phyloP scores from a whole-genome alignment of 2,888 invertebrate species.

The Agrotis clavis region DNA sequence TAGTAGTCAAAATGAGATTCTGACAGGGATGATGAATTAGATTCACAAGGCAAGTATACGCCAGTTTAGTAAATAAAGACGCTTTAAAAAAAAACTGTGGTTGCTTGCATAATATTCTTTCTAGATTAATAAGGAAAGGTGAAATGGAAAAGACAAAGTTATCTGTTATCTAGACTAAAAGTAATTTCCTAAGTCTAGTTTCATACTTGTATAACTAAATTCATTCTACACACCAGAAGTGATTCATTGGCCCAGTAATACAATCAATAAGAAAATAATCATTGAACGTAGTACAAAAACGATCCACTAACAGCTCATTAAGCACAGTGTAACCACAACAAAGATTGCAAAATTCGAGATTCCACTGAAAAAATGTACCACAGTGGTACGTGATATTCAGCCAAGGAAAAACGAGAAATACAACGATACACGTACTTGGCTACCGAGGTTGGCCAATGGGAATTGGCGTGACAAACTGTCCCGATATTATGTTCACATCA shows the following conservation, averaged over 20 bases:
- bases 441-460: slow-evolving; percentile 70
- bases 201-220: neutral
- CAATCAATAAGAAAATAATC: slow-evolving; percentile 23
- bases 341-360: slow-evolving; percentile 68
- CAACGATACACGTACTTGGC: slow-evolving; percentile 69
- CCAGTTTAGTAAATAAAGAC: no score
- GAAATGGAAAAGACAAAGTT: no score
- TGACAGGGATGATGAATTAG: no score
- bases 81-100: no score
- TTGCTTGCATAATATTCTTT: no score
- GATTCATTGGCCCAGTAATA: slow-evolving; percentile 3
- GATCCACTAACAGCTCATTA: slow-evolving; percentile 63
- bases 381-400: slow-evolving; percentile 70
- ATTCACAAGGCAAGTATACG: no score
- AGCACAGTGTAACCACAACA: slow-evolving; percentile 57
- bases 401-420: slow-evolving; percentile 73
- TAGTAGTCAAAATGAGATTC: no score
- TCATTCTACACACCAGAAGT: neutral
- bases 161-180: no score
- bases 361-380: slow-evolving; percentile 68
- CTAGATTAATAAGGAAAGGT: no score
- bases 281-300: slow-evolving; percentile 54
- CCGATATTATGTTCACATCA: slow-evolving; percentile 47
- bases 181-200: no score
- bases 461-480: slow-evolving; percentile 49